Evolutionary conservation across 2,113 vertebrate genomes (phyloP).

Genomic region (Lepidothrix coronata): DNA sequence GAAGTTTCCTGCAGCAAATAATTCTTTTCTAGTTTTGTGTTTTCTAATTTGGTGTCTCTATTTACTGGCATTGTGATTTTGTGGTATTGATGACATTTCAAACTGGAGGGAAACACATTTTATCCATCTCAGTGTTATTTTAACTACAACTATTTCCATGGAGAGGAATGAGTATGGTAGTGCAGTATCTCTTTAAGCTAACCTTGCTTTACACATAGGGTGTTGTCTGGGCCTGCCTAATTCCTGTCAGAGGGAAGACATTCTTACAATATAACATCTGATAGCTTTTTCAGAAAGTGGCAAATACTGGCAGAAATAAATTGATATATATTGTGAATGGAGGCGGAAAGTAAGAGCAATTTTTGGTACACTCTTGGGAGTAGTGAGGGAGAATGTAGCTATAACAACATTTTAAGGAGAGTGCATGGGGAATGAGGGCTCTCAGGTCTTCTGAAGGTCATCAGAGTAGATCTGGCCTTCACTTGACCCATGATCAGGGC

Average conservation of each 20-base stretch:
- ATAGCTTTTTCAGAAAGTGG: not conserved
- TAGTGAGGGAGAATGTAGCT: not conserved
- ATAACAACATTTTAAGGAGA: not conserved
- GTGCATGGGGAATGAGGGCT: not conserved
- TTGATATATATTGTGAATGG: not conserved
- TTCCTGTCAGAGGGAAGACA: not conserved
- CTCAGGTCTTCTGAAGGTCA: not conserved
- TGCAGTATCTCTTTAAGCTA: not conserved
- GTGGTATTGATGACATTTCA: not conserved
- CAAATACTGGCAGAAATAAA: not conserved
- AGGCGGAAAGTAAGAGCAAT: not conserved
- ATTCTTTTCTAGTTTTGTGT: not conserved
- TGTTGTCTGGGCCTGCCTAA: not conserved
- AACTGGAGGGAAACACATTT: not conserved
- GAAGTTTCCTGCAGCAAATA: not conserved
- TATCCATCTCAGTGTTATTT: not conserved
- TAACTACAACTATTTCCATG: not conserved
- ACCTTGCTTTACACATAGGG: not conserved
- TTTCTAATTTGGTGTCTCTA: not conserved
- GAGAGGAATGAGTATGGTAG: not conserved
- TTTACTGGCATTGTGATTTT: not conserved
- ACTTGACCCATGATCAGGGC: not conserved
- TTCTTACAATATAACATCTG: not conserved
- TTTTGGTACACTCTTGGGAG: not conserved
- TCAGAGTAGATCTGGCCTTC: not conserved